Evolutionary conservation across 2,888 invertebrate genomes (phyloP).

Genomic region (Erebia palarica): DNA sequence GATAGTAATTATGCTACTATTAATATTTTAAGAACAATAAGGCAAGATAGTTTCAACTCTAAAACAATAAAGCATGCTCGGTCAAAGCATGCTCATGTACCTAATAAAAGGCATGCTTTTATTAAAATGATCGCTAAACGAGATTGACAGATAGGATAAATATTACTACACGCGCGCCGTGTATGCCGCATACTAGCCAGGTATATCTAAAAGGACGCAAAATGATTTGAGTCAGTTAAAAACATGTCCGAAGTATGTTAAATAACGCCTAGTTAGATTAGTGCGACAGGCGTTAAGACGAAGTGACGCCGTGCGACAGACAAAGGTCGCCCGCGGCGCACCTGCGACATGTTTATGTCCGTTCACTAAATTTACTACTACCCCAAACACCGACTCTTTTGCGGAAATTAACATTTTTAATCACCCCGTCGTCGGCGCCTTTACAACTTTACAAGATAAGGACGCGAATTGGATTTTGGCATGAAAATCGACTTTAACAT

Average conservation of each 20-base stretch:
- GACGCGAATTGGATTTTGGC: too few species aligned
- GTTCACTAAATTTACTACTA: slow-evolving; percentile 71
- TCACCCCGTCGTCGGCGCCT: slow-evolving; percentile 66
- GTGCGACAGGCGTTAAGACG: slow-evolving; percentile 33
- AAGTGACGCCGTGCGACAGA: slow-evolving; percentile 38
- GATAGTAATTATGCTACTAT: slow-evolving; percentile 17
- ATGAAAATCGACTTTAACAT: too few species aligned
- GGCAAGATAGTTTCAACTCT: background rate
- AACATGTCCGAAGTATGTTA: background rate
- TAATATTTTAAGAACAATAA: slow-evolving; percentile 18
- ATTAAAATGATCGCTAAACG: slow-evolving; percentile 2
- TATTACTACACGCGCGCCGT: background rate
- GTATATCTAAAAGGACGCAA: background rate
- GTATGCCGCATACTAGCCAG: background rate
- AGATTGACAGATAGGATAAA: slow-evolving; percentile 23
- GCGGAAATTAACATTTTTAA: slow-evolving; percentile 71
- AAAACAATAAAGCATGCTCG: slow-evolving; percentile 10
- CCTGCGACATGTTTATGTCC: slow-evolving; percentile 75
- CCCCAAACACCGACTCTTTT: slow-evolving; percentile 47
- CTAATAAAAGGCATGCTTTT: slow-evolving; percentile 2
- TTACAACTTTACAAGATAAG: slow-evolving; percentile 40
- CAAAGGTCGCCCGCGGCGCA: slow-evolving; percentile 62
- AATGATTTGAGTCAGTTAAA: slow-evolving; percentile 1
- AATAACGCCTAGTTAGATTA: slow-evolving; percentile 23
- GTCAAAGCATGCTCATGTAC: too few species aligned